Conservation (phyloP, 2,888 invertebrate species). For the Cryptocheilus praepositus region DNA sequence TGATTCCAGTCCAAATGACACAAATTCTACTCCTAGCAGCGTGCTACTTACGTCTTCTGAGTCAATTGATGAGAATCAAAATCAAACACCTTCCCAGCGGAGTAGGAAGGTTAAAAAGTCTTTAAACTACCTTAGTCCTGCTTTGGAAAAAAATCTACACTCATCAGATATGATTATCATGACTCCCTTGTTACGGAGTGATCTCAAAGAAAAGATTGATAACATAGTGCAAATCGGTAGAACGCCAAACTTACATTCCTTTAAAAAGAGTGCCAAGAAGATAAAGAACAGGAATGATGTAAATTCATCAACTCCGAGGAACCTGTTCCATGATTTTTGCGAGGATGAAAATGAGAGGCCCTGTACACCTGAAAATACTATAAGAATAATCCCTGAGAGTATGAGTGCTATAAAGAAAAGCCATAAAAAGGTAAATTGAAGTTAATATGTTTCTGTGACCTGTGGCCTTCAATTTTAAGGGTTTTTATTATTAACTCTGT, state of each 20-base stretch:
- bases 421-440: constrained; percentile 64
- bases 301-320: constrained; percentile 63
- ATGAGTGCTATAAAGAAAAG: constrained; percentile 70
- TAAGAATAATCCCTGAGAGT: constrained; percentile 63
- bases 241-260: constrained; percentile 51
- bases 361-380: constrained; percentile 63
- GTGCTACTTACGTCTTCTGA: constrained; percentile 55
- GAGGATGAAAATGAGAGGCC: constrained; percentile 55
- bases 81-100: constrained; percentile 64
- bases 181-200: constrained; percentile 50
- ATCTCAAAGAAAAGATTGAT: constrained; percentile 54
- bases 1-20: constrained; percentile 53
- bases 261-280: constrained; percentile 37
- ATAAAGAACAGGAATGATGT: constrained; percentile 40
- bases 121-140: constrained; percentile 55
- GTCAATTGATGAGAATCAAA: constrained; percentile 69
- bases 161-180: constrained; percentile 26
- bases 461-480: constrained; percentile 1
- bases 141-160: constrained; percentile 18
- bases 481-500: not conserved
- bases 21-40: constrained; percentile 47
- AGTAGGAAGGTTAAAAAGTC: constrained; percentile 55
- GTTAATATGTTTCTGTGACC: constrained; percentile 1
- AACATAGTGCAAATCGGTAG: constrained; percentile 46
- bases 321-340: constrained; percentile 61